These are phyloP conservation scores for Carettochelys insculpta DNA, from an alignment of 2,113 vertebrate genomes.

Conservation along the genomic window DNA sequence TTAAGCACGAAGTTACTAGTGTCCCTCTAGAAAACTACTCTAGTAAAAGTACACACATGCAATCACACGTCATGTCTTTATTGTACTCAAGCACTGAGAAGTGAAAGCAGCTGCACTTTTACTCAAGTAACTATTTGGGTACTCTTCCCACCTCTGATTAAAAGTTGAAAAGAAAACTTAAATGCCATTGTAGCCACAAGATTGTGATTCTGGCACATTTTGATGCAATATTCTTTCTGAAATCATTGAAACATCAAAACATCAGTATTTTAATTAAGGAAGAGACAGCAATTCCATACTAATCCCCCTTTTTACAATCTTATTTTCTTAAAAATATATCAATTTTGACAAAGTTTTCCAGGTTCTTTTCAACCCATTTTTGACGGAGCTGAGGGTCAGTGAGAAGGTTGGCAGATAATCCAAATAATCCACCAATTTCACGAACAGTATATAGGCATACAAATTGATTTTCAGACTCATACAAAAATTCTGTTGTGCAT, in stretches of 20 bases:
- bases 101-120: no score
- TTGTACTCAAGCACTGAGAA: no score
- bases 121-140: no score
- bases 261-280: not conserved
- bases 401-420: not conserved
- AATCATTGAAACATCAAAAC: not conserved
- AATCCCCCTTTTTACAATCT: not conserved
- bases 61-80: no score
- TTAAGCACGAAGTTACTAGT: no score
- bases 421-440: not conserved
- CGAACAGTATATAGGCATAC: not conserved
- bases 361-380: not conserved
- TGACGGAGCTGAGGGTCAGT: not conserved
- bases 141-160: no score
- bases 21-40: no score
- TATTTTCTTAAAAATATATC: not conserved
- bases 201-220: fast-evolving
- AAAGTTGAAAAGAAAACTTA: not conserved
- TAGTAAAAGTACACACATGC: no score
- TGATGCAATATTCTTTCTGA: not conserved
- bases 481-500: not conserved
- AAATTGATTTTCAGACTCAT: not conserved
- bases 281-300: not conserved
- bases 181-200: not conserved
- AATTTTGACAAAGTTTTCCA: not conserved